These are phyloP conservation scores for Hypolimnas misippus DNA, from an alignment of 2,888 invertebrate genomes.

Conservation along the genomic window DNA sequence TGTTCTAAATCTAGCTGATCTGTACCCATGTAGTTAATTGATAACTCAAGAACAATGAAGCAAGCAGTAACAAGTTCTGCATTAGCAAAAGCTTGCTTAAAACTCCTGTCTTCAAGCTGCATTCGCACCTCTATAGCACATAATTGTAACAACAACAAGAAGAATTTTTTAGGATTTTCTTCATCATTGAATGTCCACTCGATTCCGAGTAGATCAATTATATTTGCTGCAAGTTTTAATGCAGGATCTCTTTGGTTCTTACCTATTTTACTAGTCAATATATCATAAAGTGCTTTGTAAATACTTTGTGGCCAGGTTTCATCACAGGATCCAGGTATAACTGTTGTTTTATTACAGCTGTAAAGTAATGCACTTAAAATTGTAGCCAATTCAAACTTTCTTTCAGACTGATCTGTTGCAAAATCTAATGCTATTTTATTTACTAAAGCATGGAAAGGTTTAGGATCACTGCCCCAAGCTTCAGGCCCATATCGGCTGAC, in stretches of 20 bases:
- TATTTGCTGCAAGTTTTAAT: conserved; percentile 91
- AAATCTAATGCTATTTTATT: conserved; percentile 94
- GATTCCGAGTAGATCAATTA: conserved; percentile 91
- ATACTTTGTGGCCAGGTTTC: conserved; percentile 93
- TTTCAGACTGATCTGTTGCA: conserved; percentile 93
- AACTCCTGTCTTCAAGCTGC: conserved; percentile 94
- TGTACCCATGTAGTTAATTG: conserved; percentile 90
- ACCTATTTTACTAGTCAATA: conserved; percentile 93
- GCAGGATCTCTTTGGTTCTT: conserved; percentile 95
- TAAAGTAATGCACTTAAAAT: conserved; percentile 89
- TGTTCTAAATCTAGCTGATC: conserved; percentile 93
- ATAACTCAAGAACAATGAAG: conserved; percentile 91
- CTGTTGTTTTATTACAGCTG: conserved; percentile 88
- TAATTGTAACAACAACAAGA: conserved; percentile 92
- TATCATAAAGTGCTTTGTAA: conserved; percentile 92
- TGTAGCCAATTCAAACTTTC: conserved; percentile 95
- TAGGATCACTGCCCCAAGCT: conserved; percentile 91
- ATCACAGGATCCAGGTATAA: conserved; percentile 85
- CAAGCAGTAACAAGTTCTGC: conserved; percentile 92
- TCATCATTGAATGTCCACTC: conserved; percentile 93
- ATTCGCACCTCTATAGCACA: conserved; percentile 97
- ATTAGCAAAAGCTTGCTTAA: conserved; percentile 90
- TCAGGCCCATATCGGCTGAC: conserved; percentile 88
- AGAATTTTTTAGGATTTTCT: conserved; percentile 91
- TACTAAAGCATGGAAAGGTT: conserved; percentile 91